These are phyloP conservation scores for Drosophila pegasa DNA, from an alignment of 2,888 invertebrate species.

Conservation along the genomic window DNA sequence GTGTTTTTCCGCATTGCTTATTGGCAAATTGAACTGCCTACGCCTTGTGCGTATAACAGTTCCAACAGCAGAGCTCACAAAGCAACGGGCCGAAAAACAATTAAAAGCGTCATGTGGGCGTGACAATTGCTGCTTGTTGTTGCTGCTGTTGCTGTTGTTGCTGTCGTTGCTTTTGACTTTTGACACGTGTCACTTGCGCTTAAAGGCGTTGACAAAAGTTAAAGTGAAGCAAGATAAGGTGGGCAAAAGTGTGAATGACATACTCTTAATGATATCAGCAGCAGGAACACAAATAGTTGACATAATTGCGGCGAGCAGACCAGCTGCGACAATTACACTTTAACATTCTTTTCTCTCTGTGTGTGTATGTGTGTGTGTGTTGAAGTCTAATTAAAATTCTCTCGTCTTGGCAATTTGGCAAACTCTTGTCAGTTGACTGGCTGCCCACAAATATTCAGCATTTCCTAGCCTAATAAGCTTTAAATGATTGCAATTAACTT, in stretches of 20 bases:
- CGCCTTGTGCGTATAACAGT: not conserved
- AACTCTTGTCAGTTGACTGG: constrained; percentile 1
- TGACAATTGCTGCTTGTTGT: constrained; percentile 37
- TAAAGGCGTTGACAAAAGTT: constrained; percentile 33
- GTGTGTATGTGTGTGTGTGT: constrained; percentile 3
- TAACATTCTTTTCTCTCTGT: constrained; percentile 24
- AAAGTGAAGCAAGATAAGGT: constrained; percentile 27
- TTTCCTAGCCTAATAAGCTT: not conserved
- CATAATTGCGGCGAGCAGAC: constrained; percentile 42
- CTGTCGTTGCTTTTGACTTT: constrained; percentile 46
- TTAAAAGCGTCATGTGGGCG: constrained; percentile 63
- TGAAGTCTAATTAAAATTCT: constrained; percentile 54
- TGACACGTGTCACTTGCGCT: constrained; percentile 70
- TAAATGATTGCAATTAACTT: not conserved
- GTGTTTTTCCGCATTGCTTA: constrained; percentile 8
- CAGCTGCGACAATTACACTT: constrained; percentile 34
- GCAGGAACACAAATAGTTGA: constrained; percentile 39
- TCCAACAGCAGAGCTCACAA: not conserved
- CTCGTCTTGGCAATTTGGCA: constrained; percentile 9
- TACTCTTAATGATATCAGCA: constrained; percentile 48
- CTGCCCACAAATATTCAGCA: constrained; percentile 28
- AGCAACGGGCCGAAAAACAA: constrained; percentile 48
- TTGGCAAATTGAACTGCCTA: constrained; percentile 4
- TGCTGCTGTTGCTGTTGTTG: constrained; percentile 31
- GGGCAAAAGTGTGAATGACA: constrained; percentile 45